Percentiles rank a stretch among this genome's conserved stretches.
Conservation (phyloP, 2,113 vertebrate species). For the Alosa alosa region DNA sequence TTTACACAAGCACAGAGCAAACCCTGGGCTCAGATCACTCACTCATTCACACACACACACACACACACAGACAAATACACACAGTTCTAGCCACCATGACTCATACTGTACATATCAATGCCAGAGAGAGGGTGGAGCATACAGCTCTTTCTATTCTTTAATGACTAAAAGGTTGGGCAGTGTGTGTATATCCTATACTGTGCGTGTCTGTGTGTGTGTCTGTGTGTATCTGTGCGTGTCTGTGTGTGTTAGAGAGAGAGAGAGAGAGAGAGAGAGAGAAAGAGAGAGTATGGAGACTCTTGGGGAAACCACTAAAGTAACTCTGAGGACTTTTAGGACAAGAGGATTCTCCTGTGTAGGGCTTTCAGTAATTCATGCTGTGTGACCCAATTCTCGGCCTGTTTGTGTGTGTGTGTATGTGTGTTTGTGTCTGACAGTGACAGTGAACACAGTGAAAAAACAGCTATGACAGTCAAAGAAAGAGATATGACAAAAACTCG, state of each 20-base stretch:
- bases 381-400: no score
- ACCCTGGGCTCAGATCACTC: conserved; percentile 51
- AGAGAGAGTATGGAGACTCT: conserved; percentile 8
- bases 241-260: not conserved
- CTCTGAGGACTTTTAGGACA: not conserved
- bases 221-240: not conserved
- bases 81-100: not conserved
- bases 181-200: not conserved
- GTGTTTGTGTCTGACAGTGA: no score
- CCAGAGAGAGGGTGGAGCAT: not conserved
- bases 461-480: not conserved
- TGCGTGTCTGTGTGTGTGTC: not conserved
- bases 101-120: not conserved
- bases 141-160: not conserved
- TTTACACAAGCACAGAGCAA: conserved; percentile 69
- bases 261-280: not conserved
- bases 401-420: no score
- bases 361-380: no score
- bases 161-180: not conserved
- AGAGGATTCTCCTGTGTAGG: not conserved
- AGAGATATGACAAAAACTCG: not conserved
- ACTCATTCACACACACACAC: not conserved
- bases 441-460: no score
- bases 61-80: not conserved
- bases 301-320: no score